Evolutionary conservation across 2,888 invertebrate genomes (phyloP).

Genomic region (Pediacus dermestoides): DNA sequence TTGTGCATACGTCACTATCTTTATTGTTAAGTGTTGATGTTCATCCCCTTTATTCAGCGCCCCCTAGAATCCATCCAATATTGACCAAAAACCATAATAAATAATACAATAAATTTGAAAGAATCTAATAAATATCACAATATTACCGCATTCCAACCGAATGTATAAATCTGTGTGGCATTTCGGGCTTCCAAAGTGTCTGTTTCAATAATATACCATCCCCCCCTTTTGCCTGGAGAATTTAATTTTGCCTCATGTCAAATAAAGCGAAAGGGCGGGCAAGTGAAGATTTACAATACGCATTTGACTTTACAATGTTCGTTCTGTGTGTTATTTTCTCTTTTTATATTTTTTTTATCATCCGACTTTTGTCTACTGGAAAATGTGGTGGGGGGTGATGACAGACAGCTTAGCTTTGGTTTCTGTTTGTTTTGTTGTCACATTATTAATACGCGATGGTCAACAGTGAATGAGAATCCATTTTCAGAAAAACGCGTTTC

Average conservation of each 20-base stretch:
- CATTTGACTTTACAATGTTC: constrained; percentile 49
- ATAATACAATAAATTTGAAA: constrained; percentile 3
- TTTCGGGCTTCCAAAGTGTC: constrained; percentile 20
- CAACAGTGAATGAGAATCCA: too few relatives aligned
- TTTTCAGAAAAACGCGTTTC: too few relatives aligned
- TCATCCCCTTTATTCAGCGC: too few relatives aligned
- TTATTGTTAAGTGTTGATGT: too few relatives aligned
- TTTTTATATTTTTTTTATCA: too few relatives aligned
- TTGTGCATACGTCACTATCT: too few relatives aligned
- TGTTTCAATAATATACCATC: constrained; percentile 35
- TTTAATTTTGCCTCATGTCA: constrained; percentile 41
- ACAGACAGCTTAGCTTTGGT: too few relatives aligned
- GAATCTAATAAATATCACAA: constrained; percentile 18
- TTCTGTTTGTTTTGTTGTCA: too few relatives aligned
- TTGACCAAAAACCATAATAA: too few relatives aligned
- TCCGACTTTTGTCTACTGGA: not conserved
- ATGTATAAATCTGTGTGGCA: not conserved
- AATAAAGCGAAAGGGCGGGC: constrained; percentile 43
- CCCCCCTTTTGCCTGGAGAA: constrained; percentile 27
- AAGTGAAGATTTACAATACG: constrained; percentile 42
- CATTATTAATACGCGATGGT: too few relatives aligned
- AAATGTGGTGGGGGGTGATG: too few relatives aligned
- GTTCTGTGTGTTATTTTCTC: constrained; percentile 2
- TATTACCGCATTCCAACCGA: constrained; percentile 13
- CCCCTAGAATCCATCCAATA: too few relatives aligned